Conservation (phyloP, 2,113 vertebrate species). For the Tachysurus fulvidraco region DNA sequence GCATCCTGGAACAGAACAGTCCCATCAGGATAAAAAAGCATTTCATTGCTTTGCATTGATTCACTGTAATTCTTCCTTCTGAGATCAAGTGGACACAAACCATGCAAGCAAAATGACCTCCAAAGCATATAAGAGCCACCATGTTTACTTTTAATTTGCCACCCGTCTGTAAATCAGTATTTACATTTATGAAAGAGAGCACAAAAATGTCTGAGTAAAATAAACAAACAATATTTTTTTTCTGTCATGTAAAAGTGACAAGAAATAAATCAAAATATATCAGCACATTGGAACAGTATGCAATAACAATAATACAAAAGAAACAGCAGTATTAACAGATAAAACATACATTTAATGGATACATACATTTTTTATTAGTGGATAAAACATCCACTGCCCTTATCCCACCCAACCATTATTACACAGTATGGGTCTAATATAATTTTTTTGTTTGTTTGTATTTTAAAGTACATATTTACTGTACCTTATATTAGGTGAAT, state of each 20-base stretch:
- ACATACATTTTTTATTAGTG: conserved; percentile 45
- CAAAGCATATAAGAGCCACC: neutral
- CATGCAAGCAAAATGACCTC: neutral
- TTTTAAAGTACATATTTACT: conserved; percentile 32
- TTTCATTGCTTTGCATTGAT: neutral
- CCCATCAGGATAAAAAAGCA: neutral
- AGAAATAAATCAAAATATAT: conserved; percentile 63
- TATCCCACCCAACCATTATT: conserved; percentile 50
- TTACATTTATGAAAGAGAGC: conserved; percentile 61
- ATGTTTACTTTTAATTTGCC: conserved; percentile 16
- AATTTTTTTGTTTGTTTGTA: neutral
- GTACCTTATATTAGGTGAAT: conserved; percentile 19
- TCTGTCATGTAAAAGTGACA: conserved; percentile 55
- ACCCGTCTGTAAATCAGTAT: conserved; percentile 56
- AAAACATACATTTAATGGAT: conserved; percentile 48
- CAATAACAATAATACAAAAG: conserved; percentile 61
- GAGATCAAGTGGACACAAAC: neutral
- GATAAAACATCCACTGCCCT: conserved; percentile 49
- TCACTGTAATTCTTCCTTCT: neutral
- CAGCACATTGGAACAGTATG: conserved; percentile 64
- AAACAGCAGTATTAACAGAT: conserved; percentile 62
- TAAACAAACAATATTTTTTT: conserved; percentile 60
- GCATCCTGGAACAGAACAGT: neutral
- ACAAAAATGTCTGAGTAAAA: conserved; percentile 59
- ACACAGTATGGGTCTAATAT: conserved; percentile 52